Evolutionary conservation across 2,113 vertebrate genomes (phyloP), one percentile per base, ranked within the genome.

Genomic region (Elgaria multicarinata): DNA sequence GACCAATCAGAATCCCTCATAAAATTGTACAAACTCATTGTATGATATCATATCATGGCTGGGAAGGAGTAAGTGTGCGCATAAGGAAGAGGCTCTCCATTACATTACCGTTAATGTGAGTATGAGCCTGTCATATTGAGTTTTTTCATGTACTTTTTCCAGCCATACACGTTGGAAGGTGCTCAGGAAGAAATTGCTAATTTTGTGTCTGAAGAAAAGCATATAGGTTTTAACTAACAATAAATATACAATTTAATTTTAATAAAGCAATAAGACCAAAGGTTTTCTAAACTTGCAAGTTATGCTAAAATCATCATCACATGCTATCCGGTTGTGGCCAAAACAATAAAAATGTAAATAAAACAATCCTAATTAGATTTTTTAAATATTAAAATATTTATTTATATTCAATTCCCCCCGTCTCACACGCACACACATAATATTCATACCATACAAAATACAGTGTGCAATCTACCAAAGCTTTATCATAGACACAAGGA

Each of bases 161-260:
- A 99, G 98, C 99, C 99, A 99, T 97, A 98, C 97, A 97, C 97
- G 98, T 98, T 97, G 97, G 97, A 98, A 99, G 98, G 98, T 97
- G 97, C 96, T 99, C 98, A 99, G 98, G 99, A 99, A 98, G 98
- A 98, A 99, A 99, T 98, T 99, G 97, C 98, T 99, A 98, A 97
- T 99, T 99, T 97, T 99, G 98, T 99, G 98, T 98, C 99, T 99
- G 97, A 97, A 97, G 98, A 97, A 97, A 98, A 98, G 98, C 97
- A 98, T 96, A 98, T 93, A 98, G 97, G 95, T 98, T 98, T 97
- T 98, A 98, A 97, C 97, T 95, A 97, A 98, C 95, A 98, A 93
- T 97, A 97, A 94, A 97, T 86, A 95, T 93, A 97, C 85, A 94
- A 93, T 92, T 95, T 91, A 90, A 88, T 89, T 85, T 95, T 93